Conservation (phyloP, 1,140 invertebrate species). For the Brachionus sp. region DNA sequence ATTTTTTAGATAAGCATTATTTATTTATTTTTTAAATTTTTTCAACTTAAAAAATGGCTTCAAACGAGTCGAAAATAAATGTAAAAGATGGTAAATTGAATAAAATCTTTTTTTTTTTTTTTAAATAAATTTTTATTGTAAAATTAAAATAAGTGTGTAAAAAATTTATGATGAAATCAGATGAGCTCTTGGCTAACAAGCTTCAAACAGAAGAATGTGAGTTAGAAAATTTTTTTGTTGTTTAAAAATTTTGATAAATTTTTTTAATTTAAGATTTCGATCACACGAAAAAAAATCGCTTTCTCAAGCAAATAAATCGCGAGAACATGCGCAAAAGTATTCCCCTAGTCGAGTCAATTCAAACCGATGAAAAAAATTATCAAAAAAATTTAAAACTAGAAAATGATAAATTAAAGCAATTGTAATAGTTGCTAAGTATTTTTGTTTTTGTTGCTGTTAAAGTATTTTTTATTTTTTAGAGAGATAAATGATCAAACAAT, state of each 20-base stretch:
- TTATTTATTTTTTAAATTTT: background rate
- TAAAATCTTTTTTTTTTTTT: background rate
- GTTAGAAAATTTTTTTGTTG: background rate
- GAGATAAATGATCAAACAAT: background rate
- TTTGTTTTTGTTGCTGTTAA: background rate
- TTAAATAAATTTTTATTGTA: background rate
- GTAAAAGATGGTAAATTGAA: background rate
- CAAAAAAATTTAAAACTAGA: background rate
- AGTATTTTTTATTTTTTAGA: background rate
- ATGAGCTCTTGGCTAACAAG: conserved; percentile 7
- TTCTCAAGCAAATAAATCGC: background rate
- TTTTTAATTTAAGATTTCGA: conserved; percentile 16
- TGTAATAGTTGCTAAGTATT: background rate
- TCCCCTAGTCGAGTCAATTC: background rate
- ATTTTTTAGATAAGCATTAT: background rate
- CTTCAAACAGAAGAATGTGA: conserved; percentile 34
- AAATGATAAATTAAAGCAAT: background rate
- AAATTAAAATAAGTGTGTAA: background rate
- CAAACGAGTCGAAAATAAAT: background rate
- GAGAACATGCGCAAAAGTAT: conserved; percentile 22
- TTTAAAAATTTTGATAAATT: background rate
- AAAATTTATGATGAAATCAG: conserved; percentile 8
- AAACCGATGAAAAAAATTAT: background rate
- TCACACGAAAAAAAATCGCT: conserved; percentile 20
- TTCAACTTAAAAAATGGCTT: background rate